These are phyloP conservation scores for Pammene fasciana DNA, from an alignment of 2,888 invertebrate species.

Conservation along the genomic window DNA sequence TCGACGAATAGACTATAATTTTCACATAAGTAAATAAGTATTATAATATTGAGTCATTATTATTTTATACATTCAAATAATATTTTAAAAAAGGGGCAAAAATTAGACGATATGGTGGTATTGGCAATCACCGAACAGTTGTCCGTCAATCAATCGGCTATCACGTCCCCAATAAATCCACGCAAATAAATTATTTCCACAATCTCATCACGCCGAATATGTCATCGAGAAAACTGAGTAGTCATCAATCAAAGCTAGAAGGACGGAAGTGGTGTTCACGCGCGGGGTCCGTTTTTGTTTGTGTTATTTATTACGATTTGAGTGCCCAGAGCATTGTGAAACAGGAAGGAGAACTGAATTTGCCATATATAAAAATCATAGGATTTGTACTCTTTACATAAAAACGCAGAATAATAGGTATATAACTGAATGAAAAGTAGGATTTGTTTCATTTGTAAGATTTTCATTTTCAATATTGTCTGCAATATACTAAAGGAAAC, in stretches of 20 bases:
- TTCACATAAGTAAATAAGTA: no score
- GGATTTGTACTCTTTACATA: no score
- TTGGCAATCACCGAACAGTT: not conserved
- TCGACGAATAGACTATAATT: no score
- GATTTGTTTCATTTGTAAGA: no score
- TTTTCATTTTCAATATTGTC: no score
- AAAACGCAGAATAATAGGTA: no score
- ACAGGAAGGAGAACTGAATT: not conserved
- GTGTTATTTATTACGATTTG: conserved; percentile 46
- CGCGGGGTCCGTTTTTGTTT: conserved; percentile 55
- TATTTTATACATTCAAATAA: no score
- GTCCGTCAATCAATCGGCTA: conserved; percentile 12
- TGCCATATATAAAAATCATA: not conserved
- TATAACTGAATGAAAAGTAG: no score
- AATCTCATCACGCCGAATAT: conserved; percentile 58
- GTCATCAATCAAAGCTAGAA: conserved; percentile 59
- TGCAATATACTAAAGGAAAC: no score
- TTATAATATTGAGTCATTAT: no score
- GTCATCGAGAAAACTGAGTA: conserved; percentile 56
- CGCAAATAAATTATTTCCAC: conserved; percentile 44
- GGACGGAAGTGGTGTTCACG: conserved; percentile 46
- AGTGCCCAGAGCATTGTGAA: conserved; percentile 15
- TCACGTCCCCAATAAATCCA: conserved; percentile 9
- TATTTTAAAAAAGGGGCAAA: no score
- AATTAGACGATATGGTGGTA: no score